These are phyloP conservation scores for Colletes latitarsis DNA, from an alignment of 1,140 invertebrate species.

Conservation along the genomic window DNA sequence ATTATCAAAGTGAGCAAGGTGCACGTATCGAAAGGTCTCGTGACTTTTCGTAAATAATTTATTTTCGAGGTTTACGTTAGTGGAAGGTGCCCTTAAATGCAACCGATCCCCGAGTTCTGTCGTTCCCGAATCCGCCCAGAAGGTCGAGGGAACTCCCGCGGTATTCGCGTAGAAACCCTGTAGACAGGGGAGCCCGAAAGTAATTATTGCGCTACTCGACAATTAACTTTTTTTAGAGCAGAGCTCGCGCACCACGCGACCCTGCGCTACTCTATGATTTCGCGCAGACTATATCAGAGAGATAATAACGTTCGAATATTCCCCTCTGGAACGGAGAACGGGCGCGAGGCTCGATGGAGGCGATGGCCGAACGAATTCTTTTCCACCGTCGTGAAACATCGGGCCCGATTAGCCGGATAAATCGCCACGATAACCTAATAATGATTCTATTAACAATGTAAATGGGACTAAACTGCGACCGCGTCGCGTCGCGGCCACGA, in stretches of 20 bases:
- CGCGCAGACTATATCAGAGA: slow-evolving; percentile 68
- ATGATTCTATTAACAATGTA: slow-evolving; percentile 73
- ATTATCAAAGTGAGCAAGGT: too few relatives aligned
- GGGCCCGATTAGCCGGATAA: slow-evolving; percentile 44
- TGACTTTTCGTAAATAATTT: too few relatives aligned
- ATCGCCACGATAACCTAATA: slow-evolving; percentile 58
- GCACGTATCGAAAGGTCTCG: too few relatives aligned
- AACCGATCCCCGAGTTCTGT: not conserved
- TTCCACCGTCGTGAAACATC: not conserved
- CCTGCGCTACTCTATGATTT: slow-evolving; percentile 73
- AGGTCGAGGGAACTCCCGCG: not conserved
- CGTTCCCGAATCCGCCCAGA: not conserved
- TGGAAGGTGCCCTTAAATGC: too few relatives aligned
- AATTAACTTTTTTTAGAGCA: slow-evolving; percentile 75
- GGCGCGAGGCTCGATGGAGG: not conserved
- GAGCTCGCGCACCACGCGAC: slow-evolving; percentile 43
- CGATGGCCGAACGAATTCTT: not conserved
- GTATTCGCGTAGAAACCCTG: not conserved
- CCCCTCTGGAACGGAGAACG: not conserved
- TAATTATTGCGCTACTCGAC: slow-evolving; percentile 73
- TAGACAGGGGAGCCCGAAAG: slow-evolving; percentile 46
- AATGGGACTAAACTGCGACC: slow-evolving; percentile 49
- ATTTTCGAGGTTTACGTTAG: too few relatives aligned
- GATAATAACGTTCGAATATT: slow-evolving; percentile 69
- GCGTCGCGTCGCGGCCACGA: not conserved